A percentile compares a stretch with the other conserved stretches of the same genome.
phyloP scores from a whole-genome alignment of 2,797 vertebrate species.

The Erpetoichthys calabaricus region DNA sequence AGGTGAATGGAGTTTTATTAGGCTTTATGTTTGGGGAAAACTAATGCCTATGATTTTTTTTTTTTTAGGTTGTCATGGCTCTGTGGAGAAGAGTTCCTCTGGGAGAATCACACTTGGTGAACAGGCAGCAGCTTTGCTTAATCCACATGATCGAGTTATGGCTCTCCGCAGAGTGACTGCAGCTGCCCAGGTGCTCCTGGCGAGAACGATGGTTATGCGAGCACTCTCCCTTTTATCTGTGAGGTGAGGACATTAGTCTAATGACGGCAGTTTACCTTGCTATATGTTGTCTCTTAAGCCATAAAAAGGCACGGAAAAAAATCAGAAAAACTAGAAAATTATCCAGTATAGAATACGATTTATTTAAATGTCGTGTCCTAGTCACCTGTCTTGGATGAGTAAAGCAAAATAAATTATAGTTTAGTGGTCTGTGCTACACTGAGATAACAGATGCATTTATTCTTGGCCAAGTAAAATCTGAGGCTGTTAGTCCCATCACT shows the following conservation, averaged over 20 bases:
- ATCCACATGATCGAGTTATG: constrained; percentile 82
- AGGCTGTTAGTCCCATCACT: too few relatives aligned
- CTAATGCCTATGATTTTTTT: background rate
- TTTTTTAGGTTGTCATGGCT: constrained; percentile 75
- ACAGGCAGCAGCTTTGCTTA: constrained; percentile 77
- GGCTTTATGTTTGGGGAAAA: too few relatives aligned
- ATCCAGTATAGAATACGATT: too few relatives aligned
- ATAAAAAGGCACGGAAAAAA: background rate
- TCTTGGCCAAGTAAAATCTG: too few relatives aligned
- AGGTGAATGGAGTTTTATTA: too few relatives aligned
- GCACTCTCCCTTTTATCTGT: constrained; percentile 88
- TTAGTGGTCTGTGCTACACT: too few relatives aligned
- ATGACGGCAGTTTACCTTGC: background rate
- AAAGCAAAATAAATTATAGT: too few relatives aligned
- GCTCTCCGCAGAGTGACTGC: constrained; percentile 84
- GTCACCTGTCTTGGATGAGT: too few relatives aligned
- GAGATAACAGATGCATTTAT: too few relatives aligned
- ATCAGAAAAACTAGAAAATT: background rate
- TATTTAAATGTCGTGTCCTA: too few relatives aligned
- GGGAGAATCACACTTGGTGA: constrained; percentile 84
- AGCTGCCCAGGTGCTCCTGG: constrained; percentile 86
- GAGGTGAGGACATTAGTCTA: constrained; percentile 33
- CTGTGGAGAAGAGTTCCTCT: constrained; percentile 83
- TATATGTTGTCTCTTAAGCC: background rate
- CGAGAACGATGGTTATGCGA: constrained; percentile 98